Conservation (phyloP, 92 coral and sea anemone genomes). For the Bergia sp. region DNA sequence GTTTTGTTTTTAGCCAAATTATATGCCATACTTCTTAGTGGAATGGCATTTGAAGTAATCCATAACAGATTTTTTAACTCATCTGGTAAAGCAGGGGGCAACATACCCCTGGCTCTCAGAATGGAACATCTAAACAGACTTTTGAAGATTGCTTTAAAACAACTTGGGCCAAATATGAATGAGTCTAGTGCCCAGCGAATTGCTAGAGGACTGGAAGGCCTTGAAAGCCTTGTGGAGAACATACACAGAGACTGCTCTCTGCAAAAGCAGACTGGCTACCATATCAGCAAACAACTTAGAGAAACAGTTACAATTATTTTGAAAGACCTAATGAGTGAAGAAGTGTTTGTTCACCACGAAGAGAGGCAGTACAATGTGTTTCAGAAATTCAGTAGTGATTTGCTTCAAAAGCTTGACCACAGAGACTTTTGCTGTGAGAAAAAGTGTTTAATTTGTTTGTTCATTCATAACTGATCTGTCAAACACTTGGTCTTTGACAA, state of each 20-base stretch:
- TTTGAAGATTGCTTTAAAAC: conserved; percentile 35
- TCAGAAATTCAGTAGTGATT: conserved; percentile 36
- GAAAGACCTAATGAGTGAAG: conserved; percentile 23
- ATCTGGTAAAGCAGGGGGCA: conserved; percentile 39
- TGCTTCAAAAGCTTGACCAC: conserved; percentile 43
- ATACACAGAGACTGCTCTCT: conserved; percentile 33
- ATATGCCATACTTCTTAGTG: conserved; percentile 33
- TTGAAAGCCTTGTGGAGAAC: conserved; percentile 30
- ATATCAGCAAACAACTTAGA: conserved; percentile 24
- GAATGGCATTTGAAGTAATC: conserved; percentile 36
- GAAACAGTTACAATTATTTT: conserved; percentile 37
- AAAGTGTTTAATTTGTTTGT: no score
- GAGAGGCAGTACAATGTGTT: conserved; percentile 40
- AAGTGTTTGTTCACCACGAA: conserved; percentile 30
- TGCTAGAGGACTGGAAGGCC: conserved; percentile 30
- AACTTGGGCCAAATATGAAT: conserved; percentile 41
- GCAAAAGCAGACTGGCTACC: conserved; percentile 14
- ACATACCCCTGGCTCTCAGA: conserved; percentile 31
- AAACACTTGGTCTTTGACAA: no score
- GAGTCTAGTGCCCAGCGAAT: conserved; percentile 46
- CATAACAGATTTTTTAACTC: conserved; percentile 45
- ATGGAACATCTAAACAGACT: conserved; percentile 47
- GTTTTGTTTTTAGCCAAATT: conserved; percentile 43
- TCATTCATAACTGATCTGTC: no score
- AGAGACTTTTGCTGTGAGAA: conserved; percentile 32